Base-by-base conservation (phyloP, 2,113 vertebrate genomes). In the Archocentrus centrarchus region DNA sequence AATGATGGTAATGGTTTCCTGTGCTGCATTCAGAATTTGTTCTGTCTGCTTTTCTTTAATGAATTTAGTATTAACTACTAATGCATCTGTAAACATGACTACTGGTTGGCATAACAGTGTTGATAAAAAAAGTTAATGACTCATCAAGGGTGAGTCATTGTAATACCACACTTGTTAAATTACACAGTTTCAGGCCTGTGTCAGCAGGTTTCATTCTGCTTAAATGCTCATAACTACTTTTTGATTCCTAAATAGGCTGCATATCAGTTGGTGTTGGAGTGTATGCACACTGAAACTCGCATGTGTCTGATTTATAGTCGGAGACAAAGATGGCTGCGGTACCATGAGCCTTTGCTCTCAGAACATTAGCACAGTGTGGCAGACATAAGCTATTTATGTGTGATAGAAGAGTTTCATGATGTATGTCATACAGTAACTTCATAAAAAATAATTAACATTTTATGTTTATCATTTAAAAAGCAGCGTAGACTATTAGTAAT, bases 121-220 rank as follows among this genome's bases (percentile, higher is more conserved):
- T 79, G 64, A 62, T 91, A 77, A 80, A 27, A 27, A 77, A 79
- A 75, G 22, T n/a, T 76, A 62, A 77, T 87, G 77, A 88, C 57
- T 91, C 83, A 79, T 79, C 61, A 77, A 32, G 32, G 59, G 37
- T 77, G 83, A 85, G 84, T 86, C 76, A 80, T 80, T 30, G 39
- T 89, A 39, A n/a, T 73, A 13, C 77, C 18, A 15, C 58, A 61
- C 86, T 85, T 20, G 78, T 63, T 68, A 60, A 85, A 88, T 89
- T 80, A 79, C 66, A 64, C 62, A 58, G 87, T 81, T 85, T 80
- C 90, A 86, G 85, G 85, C 88, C 84, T 93, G 91, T 91, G 81
- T 86, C 87, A 58, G 82, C 93, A 92, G 39, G 93, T 91, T 94
- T 81, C 44, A 70, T 58, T 83, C 37, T 22, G 47, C 80, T 22